Evolutionary conservation across 1,140 invertebrate genomes (phyloP), one percentile per base, ranked within the genome.

Genomic region (Leptinotarsa defecta): DNA sequence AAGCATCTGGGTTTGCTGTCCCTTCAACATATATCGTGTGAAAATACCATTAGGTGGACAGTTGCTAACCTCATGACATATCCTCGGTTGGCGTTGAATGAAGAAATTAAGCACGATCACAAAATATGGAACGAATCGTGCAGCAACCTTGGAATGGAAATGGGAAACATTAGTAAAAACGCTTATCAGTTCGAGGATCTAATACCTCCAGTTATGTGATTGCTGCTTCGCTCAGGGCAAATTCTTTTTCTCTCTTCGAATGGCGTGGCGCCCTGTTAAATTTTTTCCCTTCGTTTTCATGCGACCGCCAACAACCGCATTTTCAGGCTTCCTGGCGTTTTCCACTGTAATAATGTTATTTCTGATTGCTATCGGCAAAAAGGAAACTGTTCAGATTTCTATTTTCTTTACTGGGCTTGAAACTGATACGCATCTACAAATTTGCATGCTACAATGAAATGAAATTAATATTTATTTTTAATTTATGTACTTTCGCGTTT

Each of bases 361-460:
- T 65, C 64, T 65, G 64, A 65, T 65, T 20, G 22, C 64, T 65
- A 65, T 65, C 64, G 64, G 13, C 13, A 65, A 4, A 22, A 65
- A 34, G n/a, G 64, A 65, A 65, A 65, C 64, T 24, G 64, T 27
- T 65, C 20, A 15, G 64, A 65, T 65, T 65, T 65, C 64, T 65
- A 65, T 65, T 65, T 65, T 65, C 64, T 65, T 57, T 65, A 15
- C 64, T 34, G 64, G 64, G 64, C 64, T 65, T 65, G 64, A 34
- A 65, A n/a, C 17, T 65, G 64, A 65, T 65, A 24, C 13, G 64
- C 27, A 65, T 65, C 64, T 65, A 65, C 64, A 65, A 65, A 65
- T 65, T 65, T 65, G 64, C 64, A 65, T 65, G 64, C 20, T 65
- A 65, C 22, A 65, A 65, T 65, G 64, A 22, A 65, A 65, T 65